Evolutionary conservation across 2,888 invertebrate species (phyloP).

Genomic region (Noctua comes): DNA sequence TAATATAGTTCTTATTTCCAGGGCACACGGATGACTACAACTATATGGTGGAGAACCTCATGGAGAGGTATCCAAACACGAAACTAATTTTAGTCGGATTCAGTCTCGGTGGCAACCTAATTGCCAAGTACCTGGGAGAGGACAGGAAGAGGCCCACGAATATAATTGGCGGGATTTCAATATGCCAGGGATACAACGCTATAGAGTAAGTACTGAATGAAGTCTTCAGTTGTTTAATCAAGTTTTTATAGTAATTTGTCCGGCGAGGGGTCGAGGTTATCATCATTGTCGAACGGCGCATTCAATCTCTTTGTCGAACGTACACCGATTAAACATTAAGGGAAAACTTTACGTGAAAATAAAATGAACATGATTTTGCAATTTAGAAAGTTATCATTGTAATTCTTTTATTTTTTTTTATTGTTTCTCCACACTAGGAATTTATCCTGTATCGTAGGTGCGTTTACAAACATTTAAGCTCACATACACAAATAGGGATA

Average conservation of each 20-base stretch:
- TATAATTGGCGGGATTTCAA: constrained; percentile 96
- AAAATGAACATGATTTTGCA: constrained; percentile 11
- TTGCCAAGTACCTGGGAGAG: constrained; percentile 98
- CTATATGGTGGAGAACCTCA: constrained; percentile 94
- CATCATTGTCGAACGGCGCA: constrained; percentile 26
- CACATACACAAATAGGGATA: neutral
- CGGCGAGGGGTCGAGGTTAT: constrained; percentile 57
- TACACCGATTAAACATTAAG: constrained; percentile 22
- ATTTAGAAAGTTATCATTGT: constrained; percentile 4
- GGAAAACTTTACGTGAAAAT: constrained; percentile 12
- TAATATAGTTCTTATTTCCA: constrained; percentile 76
- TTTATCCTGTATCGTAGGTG: too few species aligned
- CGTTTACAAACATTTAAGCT: too few species aligned
- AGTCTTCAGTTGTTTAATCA: constrained; percentile 34
- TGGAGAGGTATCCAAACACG: constrained; percentile 93
- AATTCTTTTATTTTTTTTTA: too few species aligned
- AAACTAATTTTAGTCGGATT: constrained; percentile 96
- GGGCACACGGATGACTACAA: constrained; percentile 97
- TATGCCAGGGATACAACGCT: constrained; percentile 98
- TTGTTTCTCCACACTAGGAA: too few species aligned
- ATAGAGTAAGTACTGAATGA: constrained; percentile 93
- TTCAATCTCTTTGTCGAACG: constrained; percentile 24
- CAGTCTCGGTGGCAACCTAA: constrained; percentile 97
- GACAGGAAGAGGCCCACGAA: constrained; percentile 91
- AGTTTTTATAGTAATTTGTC: constrained; percentile 31